Conservation (phyloP, 2,888 invertebrate species). For the Malthinus flaveolus region DNA sequence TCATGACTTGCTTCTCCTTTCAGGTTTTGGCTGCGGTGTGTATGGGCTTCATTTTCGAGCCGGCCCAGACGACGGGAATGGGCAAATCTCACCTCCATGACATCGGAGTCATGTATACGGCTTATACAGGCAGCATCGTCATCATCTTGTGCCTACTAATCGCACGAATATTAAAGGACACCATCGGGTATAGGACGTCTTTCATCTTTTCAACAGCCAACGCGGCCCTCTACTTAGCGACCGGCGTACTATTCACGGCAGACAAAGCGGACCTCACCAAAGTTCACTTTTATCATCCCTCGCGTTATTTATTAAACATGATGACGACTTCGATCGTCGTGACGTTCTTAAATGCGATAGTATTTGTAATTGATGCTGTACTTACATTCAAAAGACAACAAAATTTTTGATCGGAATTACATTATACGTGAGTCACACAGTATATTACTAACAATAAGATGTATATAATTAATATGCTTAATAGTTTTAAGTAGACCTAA, state of each 20-base stretch:
- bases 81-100: constrained; percentile 61
- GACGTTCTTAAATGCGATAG: constrained; percentile 62
- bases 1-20: constrained; percentile 31
- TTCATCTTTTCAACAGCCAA: constrained; percentile 66
- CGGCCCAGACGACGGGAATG: constrained; percentile 61
- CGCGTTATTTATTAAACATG: constrained; percentile 66
- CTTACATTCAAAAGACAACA: constrained; percentile 62
- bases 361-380: constrained; percentile 66
- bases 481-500: neutral
- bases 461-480: neutral
- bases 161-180: constrained; percentile 64
- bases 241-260: constrained; percentile 65
- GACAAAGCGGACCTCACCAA: constrained; percentile 52
- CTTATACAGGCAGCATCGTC: constrained; percentile 67
- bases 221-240: constrained; percentile 65
- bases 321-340: constrained; percentile 67
- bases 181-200: constrained; percentile 66
- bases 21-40: constrained; percentile 66
- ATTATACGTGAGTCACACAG: neutral
- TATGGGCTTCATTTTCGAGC: constrained; percentile 66
- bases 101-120: constrained; percentile 68
- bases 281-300: constrained; percentile 61
- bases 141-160: constrained; percentile 66
- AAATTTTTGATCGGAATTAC: constrained; percentile 33
- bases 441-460: neutral